Evolutionary conservation across 1,140 invertebrate species (phyloP), one percentile per base, ranked within the genome.

Genomic region (Drosophila sechellia): DNA sequence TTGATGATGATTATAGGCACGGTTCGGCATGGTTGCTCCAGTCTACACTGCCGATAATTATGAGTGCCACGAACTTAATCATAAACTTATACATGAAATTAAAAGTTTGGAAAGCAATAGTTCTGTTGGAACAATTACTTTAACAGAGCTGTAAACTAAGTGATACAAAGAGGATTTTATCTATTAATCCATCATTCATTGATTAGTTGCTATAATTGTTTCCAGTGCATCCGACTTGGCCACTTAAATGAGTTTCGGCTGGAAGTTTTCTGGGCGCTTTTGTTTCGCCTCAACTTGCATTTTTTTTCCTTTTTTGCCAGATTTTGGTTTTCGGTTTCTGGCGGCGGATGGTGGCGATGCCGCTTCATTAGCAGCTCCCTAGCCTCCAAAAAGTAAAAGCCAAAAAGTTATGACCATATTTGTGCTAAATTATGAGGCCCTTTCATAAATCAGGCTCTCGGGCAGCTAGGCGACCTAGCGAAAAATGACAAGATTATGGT

Each of bases 381-480:
- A 15, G 54, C 60, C 45, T 53, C 56, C 27, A 66, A 81, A 86
- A 87, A 86, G 79, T 87, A 86, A 86, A 89, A 87, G 73, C 73
- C 49, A 85, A 73, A 87, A 83, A 69, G 78, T 86, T 79, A 87
- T 86, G 83, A 79, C 83, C 83, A 86, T 86, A 86, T 87, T 86
- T 86, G 83, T 61, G 75, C 70, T 87, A 89, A 86, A 79, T 86
- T 86, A 86, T 86, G 83, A 89, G 71, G 70, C 83, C 83, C 79
- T 86, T 86, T 77, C 83, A 87, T 87, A 86, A 86, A 83, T 87
- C 84, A 77, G 77, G 48, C 70, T 27, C 42, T 40, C 11, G 42
- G 42, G 55, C 25, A 37, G 4, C 54, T 17, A 17, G 34, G 25
- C 81, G 81, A 81, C 81, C 80, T 84, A 85, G 60, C 77, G 45